phyloP scores from a whole-genome alignment of 2,113 vertebrate species.

The Maccullochella peelii region DNA sequence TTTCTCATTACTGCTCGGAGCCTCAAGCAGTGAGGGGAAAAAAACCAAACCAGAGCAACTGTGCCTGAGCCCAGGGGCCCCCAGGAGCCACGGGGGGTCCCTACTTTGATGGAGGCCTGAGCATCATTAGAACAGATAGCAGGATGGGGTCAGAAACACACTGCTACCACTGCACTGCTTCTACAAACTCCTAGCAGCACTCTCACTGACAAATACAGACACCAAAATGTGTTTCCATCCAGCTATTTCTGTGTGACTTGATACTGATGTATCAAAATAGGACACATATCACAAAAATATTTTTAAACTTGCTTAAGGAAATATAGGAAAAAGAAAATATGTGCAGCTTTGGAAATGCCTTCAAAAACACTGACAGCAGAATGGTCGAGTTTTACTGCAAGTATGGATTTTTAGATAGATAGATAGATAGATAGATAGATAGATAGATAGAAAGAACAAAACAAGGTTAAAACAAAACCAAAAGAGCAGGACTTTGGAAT shows the following conservation, averaged over 20 bases:
- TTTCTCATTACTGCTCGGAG: slow-evolving; percentile 79
- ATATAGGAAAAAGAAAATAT: slow-evolving; percentile 33
- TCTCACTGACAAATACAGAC: slow-evolving; percentile 56
- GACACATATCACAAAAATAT: slow-evolving; percentile 27
- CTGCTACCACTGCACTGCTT: slow-evolving; percentile 58
- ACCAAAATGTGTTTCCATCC: slow-evolving; percentile 48
- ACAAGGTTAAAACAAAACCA: slow-evolving; percentile 40
- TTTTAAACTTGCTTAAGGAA: slow-evolving; percentile 22
- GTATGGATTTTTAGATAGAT: not conserved
- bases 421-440: slow-evolving; percentile 32
- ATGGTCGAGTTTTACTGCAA: not conserved
- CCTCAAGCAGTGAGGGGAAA: slow-evolving; percentile 70
- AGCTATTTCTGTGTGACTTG: slow-evolving; percentile 44
- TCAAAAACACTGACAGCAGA: not conserved
- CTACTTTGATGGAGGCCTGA: slow-evolving; percentile 83
- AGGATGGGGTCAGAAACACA: slow-evolving; percentile 79
- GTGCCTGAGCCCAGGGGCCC: slow-evolving; percentile 78
- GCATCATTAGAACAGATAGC: slow-evolving; percentile 84
- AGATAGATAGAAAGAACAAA: slow-evolving; percentile 29
- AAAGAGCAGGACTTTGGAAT: slow-evolving; percentile 51
- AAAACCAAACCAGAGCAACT: slow-evolving; percentile 69
- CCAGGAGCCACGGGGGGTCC: slow-evolving; percentile 79
- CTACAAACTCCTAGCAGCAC: slow-evolving; percentile 67
- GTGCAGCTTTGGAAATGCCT: not conserved
- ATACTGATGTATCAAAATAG: slow-evolving; percentile 32